Evolutionary conservation across 2,797 vertebrate species (phyloP), one percentile per base, ranked within the genome.

Genomic region (Sebastolobus altivelis): DNA sequence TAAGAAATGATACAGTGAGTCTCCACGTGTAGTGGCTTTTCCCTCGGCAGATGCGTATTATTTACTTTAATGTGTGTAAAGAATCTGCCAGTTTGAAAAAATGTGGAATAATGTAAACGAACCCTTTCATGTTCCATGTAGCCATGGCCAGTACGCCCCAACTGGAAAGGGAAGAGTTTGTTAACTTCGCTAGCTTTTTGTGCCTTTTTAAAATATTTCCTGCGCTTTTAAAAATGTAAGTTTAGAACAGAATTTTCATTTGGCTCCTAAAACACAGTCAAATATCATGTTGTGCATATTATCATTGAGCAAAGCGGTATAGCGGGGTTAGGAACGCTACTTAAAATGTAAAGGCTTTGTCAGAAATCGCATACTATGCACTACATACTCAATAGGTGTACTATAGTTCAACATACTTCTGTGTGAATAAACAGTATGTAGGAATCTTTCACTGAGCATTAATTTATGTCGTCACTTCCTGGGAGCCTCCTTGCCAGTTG

Each of bases 71-170:
- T 46, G 20, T 18, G 20, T 20, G 8, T 12, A 14, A 27, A 43
- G 52, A 31, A 29, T n/a, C 22, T 75, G 61, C 61, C 14, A 13
- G n/a, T 7, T 54, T 33, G 1, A 20, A 55, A 55, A 72, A 66
- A 63, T 58, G 63, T 65, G 9, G 52, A 69, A 68, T 37, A 25
- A 55, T 12, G 29, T 58, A 35, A 58, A 65, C 58, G 49, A n/a
- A 55, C 16, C 40, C n/a, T 49, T 33, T 18, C 38, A 37, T 38
- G 25, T 56, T 67, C 29, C 33, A 67, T 4, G 56, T 18, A 27
- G 27, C 33, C 27, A 66, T 7, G n/a, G 40, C 20, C 40, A 52
- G 25, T 49, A 38, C 31, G 40, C 37, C 4, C 7, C 33, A 35
- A 35, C 33, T 35, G 14, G 25, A 46, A 40, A n/a, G 14, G 22